A percentile compares a stretch with the other conserved stretches of the same genome.
Conservation (phyloP, 2,797 vertebrate species). For the Thripadectes ignobilis region DNA sequence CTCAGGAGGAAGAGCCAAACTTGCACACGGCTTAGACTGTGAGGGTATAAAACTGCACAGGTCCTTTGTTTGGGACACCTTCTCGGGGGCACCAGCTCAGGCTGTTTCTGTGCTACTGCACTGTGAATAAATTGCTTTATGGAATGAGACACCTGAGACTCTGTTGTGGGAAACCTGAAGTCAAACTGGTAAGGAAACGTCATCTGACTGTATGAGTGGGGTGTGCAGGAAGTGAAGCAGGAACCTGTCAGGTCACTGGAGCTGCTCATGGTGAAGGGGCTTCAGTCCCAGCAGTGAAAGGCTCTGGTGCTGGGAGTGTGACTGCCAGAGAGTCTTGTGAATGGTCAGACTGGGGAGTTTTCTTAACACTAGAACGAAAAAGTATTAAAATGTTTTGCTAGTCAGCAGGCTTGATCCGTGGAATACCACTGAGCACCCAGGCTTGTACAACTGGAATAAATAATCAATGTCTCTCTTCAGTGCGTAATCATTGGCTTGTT, state of each 20-base stretch:
- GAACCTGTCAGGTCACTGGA: neutral
- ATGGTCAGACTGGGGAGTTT: neutral
- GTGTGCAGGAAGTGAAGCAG: neutral
- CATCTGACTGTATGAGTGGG: neutral
- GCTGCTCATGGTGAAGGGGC: rapidly evolving
- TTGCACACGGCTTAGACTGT: no score
- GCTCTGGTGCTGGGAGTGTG: neutral
- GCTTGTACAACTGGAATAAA: neutral
- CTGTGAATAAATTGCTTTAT: neutral
- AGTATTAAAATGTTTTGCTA: neutral
- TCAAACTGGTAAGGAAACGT: neutral
- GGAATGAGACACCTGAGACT: rapidly evolving
- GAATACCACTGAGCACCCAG: neutral
- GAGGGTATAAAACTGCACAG: neutral
- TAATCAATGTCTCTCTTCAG: neutral
- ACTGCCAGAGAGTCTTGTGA: neutral
- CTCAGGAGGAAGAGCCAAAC: neutral
- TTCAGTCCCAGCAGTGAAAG: neutral
- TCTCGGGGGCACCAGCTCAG: rapidly evolving
- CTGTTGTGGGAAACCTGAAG: neutral
- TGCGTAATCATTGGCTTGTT: neutral
- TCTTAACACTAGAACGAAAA: neutral
- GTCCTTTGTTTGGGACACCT: neutral
- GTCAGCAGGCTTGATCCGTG: neutral
- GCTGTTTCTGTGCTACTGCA: neutral